Evolutionary conservation across 2,888 invertebrate genomes (phyloP), one percentile per base, ranked within the genome.

Genomic region (Dicycla oo): DNA sequence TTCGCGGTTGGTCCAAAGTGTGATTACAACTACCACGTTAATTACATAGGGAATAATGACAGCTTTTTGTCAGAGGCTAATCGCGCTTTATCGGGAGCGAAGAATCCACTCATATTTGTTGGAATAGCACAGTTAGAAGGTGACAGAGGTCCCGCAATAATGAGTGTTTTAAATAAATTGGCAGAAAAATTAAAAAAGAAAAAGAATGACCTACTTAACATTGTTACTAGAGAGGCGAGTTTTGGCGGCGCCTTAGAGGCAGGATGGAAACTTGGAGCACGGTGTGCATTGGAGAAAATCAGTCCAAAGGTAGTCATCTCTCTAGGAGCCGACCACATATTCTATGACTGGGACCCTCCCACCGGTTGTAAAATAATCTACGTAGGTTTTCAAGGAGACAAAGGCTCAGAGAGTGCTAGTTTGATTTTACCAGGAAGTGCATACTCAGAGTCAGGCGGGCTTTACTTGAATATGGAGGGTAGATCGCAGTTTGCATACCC

Each of bases 391-490:
- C 99, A 99, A 94, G 99, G 99, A 68, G 99, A 99, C 91, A 96
- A 96, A 69, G 99, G 99, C 30, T 99, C 99, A 2, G 96, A 97
- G 82, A 97, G 98, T 79, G 99, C 99, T 10, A 98, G 99, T 90
- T 97, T 98, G 20, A 97, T 99, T 69, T 94, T 99, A 26, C 99
- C 99, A 0, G 99, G 99, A 40, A 98, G 99, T 63, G 99, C 99
- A 0, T 99, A 99, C 91, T 99, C 99, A 0, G 99, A 99, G 95
- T 98, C 99, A 90, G 98, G 98, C 88, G 99, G 97, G 0, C 98
- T 98, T 0, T 99, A 98, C 91, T 98, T 99, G 7, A 99, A 99
- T 93, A 99, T 99, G 61, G 99, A 99, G 95, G 99, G 99, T 58
- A 97, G 99, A 67, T 97, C 99, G 1, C 99, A 99, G 93, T 97